phyloP scores from a whole-genome alignment of 1,140 invertebrate species.

The Drosophila ambigua region DNA sequence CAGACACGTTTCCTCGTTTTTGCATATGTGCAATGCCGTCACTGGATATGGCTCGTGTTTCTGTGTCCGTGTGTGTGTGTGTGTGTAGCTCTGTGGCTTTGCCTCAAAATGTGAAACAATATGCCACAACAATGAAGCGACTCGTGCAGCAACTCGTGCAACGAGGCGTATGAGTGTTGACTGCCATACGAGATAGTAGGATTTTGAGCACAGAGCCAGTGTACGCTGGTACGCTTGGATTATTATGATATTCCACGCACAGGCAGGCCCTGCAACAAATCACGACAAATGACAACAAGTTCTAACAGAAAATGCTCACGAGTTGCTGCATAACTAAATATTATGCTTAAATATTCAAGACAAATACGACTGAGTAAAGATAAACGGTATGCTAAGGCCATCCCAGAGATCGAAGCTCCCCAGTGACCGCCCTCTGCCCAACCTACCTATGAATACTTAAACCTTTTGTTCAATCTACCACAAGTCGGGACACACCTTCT shows the following conservation, averaged over 20 bases:
- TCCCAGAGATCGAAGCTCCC: too few relatives aligned
- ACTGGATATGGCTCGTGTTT: conserved; percentile 8
- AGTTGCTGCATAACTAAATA: conserved; percentile 20
- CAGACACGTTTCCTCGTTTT: conserved; percentile 53
- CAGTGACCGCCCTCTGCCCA: too few relatives aligned
- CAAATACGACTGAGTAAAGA: too few relatives aligned
- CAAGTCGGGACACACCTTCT: too few relatives aligned
- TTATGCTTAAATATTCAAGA: too few relatives aligned
- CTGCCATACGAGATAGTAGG: conserved; percentile 37
- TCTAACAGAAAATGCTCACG: conserved; percentile 23
- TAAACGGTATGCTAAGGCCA: too few relatives aligned
- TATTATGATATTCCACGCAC: conserved; percentile 74
- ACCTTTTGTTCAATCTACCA: too few relatives aligned
- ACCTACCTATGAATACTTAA: too few relatives aligned
- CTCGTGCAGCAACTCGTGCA: conserved; percentile 74
- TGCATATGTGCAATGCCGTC: conserved; percentile 33
- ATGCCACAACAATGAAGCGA: conserved; percentile 74
- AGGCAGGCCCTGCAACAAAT: conserved; percentile 68
- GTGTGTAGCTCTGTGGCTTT: conserved; percentile 16
- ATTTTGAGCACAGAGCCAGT: conserved; percentile 1
- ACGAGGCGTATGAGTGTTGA: conserved; percentile 77
- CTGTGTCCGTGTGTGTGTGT: conserved; percentile 3
- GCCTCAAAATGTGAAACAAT: conserved; percentile 69
- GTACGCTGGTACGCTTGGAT: conserved; percentile 54
- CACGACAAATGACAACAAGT: conserved; percentile 66